These are phyloP conservation scores for Drosophila cognata DNA, from an alignment of 2,888 invertebrate genomes.

Conservation along the genomic window DNA sequence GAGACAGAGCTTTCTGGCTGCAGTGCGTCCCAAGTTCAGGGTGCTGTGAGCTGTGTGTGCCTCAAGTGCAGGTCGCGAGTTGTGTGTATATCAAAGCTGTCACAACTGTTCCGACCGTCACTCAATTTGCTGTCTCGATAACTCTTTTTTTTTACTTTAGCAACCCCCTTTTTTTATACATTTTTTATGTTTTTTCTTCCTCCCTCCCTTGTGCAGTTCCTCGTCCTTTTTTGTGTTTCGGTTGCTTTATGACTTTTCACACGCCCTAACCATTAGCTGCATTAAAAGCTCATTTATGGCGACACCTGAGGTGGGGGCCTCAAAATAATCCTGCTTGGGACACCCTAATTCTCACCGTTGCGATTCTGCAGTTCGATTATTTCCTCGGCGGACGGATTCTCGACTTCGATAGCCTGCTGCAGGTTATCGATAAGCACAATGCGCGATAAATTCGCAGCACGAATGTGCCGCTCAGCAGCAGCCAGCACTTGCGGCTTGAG, in stretches of 20 bases:
- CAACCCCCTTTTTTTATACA: slow-evolving; percentile 7
- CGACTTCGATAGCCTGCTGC: slow-evolving; percentile 91
- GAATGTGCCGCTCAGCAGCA: slow-evolving; percentile 88
- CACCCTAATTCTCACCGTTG: slow-evolving; percentile 86
- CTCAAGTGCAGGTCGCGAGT: slow-evolving; percentile 23
- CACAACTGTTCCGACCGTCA: slow-evolving; percentile 39
- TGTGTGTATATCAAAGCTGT: slow-evolving; percentile 47
- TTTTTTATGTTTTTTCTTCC: neutral
- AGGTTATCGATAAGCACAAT: slow-evolving; percentile 91
- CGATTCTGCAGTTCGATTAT: slow-evolving; percentile 89
- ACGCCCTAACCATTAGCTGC: slow-evolving; percentile 63
- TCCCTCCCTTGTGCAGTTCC: neutral
- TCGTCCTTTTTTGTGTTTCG: slow-evolving; percentile 45
- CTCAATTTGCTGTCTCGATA: slow-evolving; percentile 37
- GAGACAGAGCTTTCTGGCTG: slow-evolving; percentile 4
- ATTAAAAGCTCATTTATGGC: slow-evolving; percentile 74
- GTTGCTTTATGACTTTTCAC: slow-evolving; percentile 74
- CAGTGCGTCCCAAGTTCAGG: slow-evolving; percentile 39
- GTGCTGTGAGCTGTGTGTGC: neutral
- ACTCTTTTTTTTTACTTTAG: slow-evolving; percentile 36
- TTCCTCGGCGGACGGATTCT: slow-evolving; percentile 90
- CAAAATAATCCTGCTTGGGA: neutral
- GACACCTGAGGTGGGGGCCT: slow-evolving; percentile 54
- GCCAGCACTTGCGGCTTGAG: slow-evolving; percentile 88
- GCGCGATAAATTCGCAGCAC: slow-evolving; percentile 88